Evolutionary conservation across 2,113 vertebrate species (phyloP).

Genomic region (Salminus brasiliensis): DNA sequence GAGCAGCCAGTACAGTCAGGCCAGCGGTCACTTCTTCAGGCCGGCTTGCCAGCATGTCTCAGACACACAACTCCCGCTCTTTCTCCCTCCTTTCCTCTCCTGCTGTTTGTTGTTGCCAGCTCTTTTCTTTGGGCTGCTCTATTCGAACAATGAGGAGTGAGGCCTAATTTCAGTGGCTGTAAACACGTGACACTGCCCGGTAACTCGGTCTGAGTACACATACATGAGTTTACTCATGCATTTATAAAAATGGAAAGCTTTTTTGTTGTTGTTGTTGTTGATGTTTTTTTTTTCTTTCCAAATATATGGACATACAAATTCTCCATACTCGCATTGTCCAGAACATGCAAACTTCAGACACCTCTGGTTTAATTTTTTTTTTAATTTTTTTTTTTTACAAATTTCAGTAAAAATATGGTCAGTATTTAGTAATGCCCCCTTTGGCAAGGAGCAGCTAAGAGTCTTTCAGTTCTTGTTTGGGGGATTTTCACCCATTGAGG

Average conservation of each 20-base stretch:
- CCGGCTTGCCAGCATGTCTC: constrained; percentile 46
- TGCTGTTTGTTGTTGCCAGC: constrained; percentile 62
- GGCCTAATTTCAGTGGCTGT: constrained; percentile 78
- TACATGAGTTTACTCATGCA: constrained; percentile 2
- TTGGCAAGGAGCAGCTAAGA: no score
- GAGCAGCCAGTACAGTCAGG: not conserved
- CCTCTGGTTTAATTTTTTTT: no score
- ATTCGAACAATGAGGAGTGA: constrained; percentile 80
- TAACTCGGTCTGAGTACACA: not conserved
- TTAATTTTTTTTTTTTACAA: no score
- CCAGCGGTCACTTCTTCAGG: constrained; percentile 11
- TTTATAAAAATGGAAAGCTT: constrained; percentile 1
- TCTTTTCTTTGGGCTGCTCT: constrained; percentile 79
- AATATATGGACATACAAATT: no score
- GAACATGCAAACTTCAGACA: no score
- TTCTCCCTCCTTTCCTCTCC: not conserved
- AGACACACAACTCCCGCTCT: not conserved
- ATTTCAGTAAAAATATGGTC: not conserved
- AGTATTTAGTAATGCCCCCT: no score
- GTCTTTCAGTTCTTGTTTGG: no score
- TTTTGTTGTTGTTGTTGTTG: no score
- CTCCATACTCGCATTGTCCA: no score
- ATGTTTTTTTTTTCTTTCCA: no score
- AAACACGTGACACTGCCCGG: constrained; percentile 58
- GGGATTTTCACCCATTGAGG: no score